Percentiles rank a stretch among this genome's conserved stretches.
Evolutionary conservation across 2,797 vertebrate species (phyloP).

Genomic region (Gadopsis bispinosus): DNA sequence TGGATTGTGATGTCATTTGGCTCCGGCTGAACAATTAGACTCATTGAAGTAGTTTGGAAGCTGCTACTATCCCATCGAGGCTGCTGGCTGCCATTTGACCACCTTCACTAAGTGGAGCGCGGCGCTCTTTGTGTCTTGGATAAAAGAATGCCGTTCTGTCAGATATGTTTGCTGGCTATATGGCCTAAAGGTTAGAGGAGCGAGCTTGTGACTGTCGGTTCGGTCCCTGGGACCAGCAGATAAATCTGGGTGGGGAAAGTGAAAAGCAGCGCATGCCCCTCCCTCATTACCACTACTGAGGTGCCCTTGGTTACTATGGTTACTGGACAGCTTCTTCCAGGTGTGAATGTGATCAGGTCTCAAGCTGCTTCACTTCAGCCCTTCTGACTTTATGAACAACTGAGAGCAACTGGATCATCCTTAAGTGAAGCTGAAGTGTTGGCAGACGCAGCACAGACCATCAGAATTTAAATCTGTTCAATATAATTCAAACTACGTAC

Average conservation of each 20-base stretch:
- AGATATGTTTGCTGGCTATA: background rate
- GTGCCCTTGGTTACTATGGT: no score
- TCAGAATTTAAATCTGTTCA: background rate
- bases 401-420: background rate
- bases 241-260: no score
- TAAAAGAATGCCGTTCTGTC: background rate
- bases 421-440: background rate
- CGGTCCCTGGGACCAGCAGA: no score
- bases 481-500: background rate
- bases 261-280: no score
- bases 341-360: background rate
- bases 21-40: slow-evolving; percentile 16
- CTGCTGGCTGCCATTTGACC: slow-evolving; percentile 5
- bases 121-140: background rate
- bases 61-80: background rate
- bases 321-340: no score
- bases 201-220: no score
- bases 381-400: background rate
- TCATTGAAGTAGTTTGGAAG: slow-evolving; percentile 3
- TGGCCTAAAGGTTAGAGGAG: background rate
- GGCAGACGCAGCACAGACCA: background rate
- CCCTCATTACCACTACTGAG: no score
- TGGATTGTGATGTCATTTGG: background rate
- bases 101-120: background rate
- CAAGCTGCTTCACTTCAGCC: background rate